phyloP scores from a whole-genome alignment of 1,140 invertebrate genomes.

The Drosophila simulans region DNA sequence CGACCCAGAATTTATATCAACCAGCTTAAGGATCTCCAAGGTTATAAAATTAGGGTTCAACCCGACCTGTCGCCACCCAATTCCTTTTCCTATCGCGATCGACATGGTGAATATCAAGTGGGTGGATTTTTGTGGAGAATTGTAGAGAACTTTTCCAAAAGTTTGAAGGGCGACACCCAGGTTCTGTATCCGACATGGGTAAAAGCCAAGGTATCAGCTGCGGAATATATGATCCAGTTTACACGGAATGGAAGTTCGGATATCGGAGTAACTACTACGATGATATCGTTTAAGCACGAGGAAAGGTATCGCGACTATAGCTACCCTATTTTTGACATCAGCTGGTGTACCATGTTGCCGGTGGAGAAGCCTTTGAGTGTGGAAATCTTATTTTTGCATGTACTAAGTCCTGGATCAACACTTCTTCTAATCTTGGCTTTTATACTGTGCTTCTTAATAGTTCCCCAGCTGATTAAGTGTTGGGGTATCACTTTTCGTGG shows the following conservation, averaged over 20 bases:
- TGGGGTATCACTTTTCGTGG: not conserved
- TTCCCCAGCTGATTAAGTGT: not conserved
- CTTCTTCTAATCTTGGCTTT: not conserved
- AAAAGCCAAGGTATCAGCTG: not conserved
- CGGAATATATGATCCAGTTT: slow-evolving; percentile 42
- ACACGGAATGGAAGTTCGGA: slow-evolving; percentile 48
- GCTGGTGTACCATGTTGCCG: slow-evolving; percentile 63
- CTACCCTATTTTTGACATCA: slow-evolving; percentile 32
- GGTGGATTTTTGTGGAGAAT: slow-evolving; percentile 53
- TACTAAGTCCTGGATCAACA: slow-evolving; percentile 15
- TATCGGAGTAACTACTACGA: slow-evolving; percentile 26
- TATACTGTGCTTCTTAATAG: not conserved
- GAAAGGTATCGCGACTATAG: slow-evolving; percentile 29
- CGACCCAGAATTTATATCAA: slow-evolving; percentile 15
- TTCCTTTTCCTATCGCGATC: slow-evolving; percentile 31
- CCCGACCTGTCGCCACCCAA: slow-evolving; percentile 51
- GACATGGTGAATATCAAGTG: slow-evolving; percentile 8
- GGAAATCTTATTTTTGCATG: slow-evolving; percentile 2
- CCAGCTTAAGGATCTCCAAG: slow-evolving; percentile 27
- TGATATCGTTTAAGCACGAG: not conserved
- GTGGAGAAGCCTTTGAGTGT: slow-evolving; percentile 31
- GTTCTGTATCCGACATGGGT: slow-evolving; percentile 20
- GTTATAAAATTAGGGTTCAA: slow-evolving; percentile 34
- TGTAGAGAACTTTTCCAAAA: slow-evolving; percentile 27
- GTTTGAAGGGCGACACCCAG: slow-evolving; percentile 4